Percentiles rank a stretch among this genome's conserved stretches.
These are phyloP conservation scores for Machimus rusticus DNA, from an alignment of 2,888 invertebrate genomes.

Conservation along the genomic window DNA sequence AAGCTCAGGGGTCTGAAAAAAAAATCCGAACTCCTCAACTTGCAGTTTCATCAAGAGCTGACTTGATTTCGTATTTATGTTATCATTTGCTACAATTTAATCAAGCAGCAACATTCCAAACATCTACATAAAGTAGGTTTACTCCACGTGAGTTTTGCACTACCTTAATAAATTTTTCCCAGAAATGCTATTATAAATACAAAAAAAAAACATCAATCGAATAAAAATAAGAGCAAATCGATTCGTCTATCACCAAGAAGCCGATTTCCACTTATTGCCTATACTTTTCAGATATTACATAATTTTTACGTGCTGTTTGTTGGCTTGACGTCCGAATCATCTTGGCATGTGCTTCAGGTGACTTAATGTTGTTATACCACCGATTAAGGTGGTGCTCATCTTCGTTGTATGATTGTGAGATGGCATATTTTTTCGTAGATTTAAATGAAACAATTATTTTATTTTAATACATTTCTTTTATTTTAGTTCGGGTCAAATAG, in stretches of 20 bases:
- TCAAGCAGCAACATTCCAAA: not conserved
- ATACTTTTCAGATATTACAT: not conserved
- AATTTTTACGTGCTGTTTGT: not conserved
- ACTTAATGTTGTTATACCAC: not conserved
- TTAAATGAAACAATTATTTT: not conserved
- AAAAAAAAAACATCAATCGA: not conserved
- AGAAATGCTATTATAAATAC: not conserved
- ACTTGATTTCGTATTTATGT: not conserved
- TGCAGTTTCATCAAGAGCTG: not conserved
- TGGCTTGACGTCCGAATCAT: not conserved
- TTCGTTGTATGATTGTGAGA: not conserved
- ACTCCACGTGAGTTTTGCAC: not conserved
- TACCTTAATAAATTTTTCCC: not conserved
- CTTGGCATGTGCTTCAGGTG: not conserved
- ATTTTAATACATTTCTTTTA: not conserved
- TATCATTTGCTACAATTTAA: not conserved
- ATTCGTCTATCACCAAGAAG: not conserved
- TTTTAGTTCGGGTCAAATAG: not conserved
- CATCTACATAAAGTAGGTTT: not conserved
- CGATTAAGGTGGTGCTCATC: not conserved
- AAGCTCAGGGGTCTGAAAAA: not conserved
- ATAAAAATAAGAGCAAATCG: not conserved
- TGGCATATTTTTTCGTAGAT: not conserved
- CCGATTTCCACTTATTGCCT: not conserved
- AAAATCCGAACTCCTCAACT: not conserved